phyloP scores from a whole-genome alignment of 2,113 vertebrate genomes.

The Cyprinodon variegatus region DNA sequence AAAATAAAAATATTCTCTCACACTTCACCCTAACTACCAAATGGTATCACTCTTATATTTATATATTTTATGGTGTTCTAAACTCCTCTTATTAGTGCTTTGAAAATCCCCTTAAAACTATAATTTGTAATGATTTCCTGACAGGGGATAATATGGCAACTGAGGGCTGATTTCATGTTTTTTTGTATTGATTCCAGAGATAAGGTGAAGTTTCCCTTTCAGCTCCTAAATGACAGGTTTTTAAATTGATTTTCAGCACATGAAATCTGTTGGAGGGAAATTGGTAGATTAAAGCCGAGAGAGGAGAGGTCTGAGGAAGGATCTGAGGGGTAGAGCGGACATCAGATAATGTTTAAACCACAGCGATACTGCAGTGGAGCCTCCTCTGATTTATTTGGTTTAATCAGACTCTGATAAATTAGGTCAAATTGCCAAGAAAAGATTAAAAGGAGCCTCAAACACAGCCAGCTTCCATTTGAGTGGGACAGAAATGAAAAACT shows the following conservation, averaged over 20 bases:
- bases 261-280: conserved; percentile 15
- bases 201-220: neutral
- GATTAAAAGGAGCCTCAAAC: conserved; percentile 42
- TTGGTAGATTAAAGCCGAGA: conserved; percentile 42
- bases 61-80: too few relatives aligned
- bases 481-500: conserved; percentile 1
- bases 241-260: neutral
- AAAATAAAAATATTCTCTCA: too few relatives aligned
- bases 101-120: neutral
- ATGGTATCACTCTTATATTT: too few relatives aligned
- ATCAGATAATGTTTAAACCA: conserved; percentile 43
- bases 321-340: conserved; percentile 11
- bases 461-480: conserved; percentile 24
- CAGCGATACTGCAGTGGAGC: conserved; percentile 14
- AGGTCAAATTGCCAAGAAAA: conserved; percentile 55
- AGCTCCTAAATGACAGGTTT: neutral
- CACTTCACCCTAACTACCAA: too few relatives aligned
- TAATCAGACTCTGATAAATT: conserved; percentile 67
- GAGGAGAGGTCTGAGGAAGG: conserved; percentile 6
- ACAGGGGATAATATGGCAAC: neutral
- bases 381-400: conserved; percentile 54
- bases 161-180: neutral
- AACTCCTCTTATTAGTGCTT: neutral
- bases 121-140: neutral
- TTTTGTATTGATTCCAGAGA: neutral